Conservation (phyloP, 2,888 invertebrate species). For the Oscheius sp. region DNA sequence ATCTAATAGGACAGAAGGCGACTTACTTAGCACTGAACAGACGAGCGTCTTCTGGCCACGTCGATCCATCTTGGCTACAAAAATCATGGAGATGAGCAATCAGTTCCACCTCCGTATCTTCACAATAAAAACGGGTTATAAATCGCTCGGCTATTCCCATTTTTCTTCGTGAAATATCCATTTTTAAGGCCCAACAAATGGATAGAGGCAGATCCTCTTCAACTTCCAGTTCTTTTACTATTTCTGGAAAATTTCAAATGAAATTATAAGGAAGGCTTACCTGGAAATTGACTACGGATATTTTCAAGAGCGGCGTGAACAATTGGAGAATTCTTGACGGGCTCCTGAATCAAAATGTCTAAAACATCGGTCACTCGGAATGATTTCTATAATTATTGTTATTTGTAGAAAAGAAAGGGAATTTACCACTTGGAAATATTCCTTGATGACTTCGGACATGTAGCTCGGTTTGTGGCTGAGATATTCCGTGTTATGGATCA, state of each 20-base stretch:
- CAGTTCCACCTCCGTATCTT: conserved; percentile 6
- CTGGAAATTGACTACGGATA: neutral
- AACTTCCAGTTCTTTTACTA: neutral
- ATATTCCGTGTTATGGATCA: neutral
- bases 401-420: neutral
- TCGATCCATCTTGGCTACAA: neutral
- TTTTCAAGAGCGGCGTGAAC: neutral
- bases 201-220: neutral
- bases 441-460: neutral
- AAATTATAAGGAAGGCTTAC: neutral
- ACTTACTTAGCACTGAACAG: conserved; percentile 14
- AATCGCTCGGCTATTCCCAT: conserved; percentile 1
- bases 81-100: conserved; percentile 1
- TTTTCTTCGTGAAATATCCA: neutral
- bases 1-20: neutral
- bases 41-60: conserved; percentile 10
- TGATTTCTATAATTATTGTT: neutral
- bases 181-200: neutral
- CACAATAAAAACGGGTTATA: neutral
- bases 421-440: neutral
- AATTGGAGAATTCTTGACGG: neutral
- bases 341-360: neutral
- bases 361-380: neutral
- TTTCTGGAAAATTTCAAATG: neutral
- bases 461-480: no score